Conservation (phyloP, 1,140 invertebrate genomes). For the Tachypleus tridentatus region DNA sequence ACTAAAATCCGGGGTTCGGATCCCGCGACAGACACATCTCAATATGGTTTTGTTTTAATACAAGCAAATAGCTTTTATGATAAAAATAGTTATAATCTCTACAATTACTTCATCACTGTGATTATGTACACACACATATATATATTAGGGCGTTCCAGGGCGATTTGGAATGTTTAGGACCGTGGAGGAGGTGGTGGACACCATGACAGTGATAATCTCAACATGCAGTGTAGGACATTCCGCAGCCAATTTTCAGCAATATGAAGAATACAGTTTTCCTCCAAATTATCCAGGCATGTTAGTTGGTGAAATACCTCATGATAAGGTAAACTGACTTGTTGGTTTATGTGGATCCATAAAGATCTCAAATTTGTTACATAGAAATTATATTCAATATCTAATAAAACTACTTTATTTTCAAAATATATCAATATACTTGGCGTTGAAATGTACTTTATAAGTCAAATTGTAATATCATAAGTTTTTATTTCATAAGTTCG, state of each 20-base stretch:
- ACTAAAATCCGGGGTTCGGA: not conserved
- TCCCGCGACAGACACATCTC: not conserved
- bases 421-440: too few species aligned
- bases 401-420: too few species aligned
- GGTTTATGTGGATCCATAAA: too few species aligned
- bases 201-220: constrained; percentile 35
- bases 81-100: not conserved
- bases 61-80: not conserved
- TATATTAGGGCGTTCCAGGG: constrained; percentile 28
- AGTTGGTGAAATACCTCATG: constrained; percentile 29
- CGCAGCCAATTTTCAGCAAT: constrained; percentile 37
- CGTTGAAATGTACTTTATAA: too few species aligned
- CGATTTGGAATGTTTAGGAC: constrained; percentile 30
- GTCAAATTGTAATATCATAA: too few species aligned
- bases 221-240: constrained; percentile 39
- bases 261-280: constrained; percentile 38
- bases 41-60: not conserved
- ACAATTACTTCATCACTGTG: not conserved
- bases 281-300: constrained; percentile 40
- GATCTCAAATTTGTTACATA: too few species aligned
- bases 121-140: not conserved
- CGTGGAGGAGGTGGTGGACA: constrained; percentile 31
- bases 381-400: too few species aligned
- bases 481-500: too few species aligned
- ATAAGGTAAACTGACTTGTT: constrained; percentile 30